Base-by-base conservation (phyloP, 2,113 vertebrate species). In the Ranitomeya imitator region DNA sequence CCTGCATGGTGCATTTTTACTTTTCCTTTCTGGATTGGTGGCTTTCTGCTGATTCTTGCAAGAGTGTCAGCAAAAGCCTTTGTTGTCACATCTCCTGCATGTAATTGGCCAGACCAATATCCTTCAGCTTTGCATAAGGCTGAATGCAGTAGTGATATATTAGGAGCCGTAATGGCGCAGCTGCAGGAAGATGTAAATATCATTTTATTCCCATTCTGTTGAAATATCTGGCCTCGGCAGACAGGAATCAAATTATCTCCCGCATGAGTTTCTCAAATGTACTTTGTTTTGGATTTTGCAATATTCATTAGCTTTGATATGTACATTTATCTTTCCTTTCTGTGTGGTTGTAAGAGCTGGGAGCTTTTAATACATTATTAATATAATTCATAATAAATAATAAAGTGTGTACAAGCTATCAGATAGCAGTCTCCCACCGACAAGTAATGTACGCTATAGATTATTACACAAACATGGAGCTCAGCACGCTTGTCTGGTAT, bases 331-430 rank as follows among this genome's bases (percentile, higher is more conserved):
- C 80, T 82, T 26, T 0, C 54, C 60, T 83, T 60, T 65, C 80
- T 83, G 10, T 65, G 77, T 54, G 57, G 51, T 57, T 15, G 12
- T 81, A 57, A 4, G 0, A 51, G 59, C 60, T 45, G 18, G 59
- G 31, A 21, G 59, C 19, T 63, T 63, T n/a, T 45, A 65, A 63
- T 83, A 63, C 79, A 81, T 81, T 81, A 81, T 81, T 81, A 57
- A 81, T 81, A 80, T 59, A 31, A 80, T 79, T 80, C 60, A 19
- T 82, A 82, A 63, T 82, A 63, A 37, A 63, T 83, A 51, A 82
- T 82, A 61, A 59, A 82, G 79, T 37, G 23, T 13, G 16, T 83
- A 83, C 80, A 65, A 83, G 80, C 60, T 59, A 71, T 55, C n/a
- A 45, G 54, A 26, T 76, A 31, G 37, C 61, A 74, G 26, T 31